Conservation (phyloP, 2,797 vertebrate species). For the Chloroceryle amazona region DNA sequence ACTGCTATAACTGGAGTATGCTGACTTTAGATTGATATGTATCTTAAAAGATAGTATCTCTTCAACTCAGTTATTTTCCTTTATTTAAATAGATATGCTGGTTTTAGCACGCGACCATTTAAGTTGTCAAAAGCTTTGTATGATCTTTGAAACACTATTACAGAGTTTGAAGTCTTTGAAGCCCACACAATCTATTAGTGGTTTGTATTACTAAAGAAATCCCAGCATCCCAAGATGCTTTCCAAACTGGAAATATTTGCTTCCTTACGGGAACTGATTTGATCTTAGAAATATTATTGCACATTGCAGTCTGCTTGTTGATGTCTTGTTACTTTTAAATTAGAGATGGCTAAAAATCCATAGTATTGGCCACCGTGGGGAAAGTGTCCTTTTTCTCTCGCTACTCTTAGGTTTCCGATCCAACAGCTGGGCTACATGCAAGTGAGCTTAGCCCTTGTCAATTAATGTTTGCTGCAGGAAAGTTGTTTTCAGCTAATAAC, state of each 20-base stretch:
- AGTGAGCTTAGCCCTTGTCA: background rate
- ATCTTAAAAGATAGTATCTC: background rate
- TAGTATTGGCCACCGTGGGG: background rate
- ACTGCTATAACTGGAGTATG: background rate
- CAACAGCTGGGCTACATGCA: background rate
- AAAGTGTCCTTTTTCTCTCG: background rate
- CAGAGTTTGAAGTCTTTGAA: slow-evolving; percentile 7
- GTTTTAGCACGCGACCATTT: slow-evolving; percentile 8
- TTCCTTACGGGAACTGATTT: slow-evolving; percentile 2
- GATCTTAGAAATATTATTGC: background rate
- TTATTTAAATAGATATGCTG: background rate
- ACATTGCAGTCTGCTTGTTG: background rate
- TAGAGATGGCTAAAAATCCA: background rate
- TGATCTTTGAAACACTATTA: background rate
- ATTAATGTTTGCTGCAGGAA: background rate
- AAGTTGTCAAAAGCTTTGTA: slow-evolving; percentile 20
- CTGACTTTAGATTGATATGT: background rate
- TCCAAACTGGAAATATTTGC: slow-evolving; percentile 12
- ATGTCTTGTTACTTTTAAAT: background rate
- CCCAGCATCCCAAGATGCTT: background rate
- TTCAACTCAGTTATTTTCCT: background rate
- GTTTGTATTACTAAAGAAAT: slow-evolving; percentile 5
- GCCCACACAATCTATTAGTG: background rate
- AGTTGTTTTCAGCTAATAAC: background rate
- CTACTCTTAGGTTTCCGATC: background rate